Base-by-base conservation (phyloP, 2,113 vertebrate species). In the Dendropsophus ebraccatus region DNA sequence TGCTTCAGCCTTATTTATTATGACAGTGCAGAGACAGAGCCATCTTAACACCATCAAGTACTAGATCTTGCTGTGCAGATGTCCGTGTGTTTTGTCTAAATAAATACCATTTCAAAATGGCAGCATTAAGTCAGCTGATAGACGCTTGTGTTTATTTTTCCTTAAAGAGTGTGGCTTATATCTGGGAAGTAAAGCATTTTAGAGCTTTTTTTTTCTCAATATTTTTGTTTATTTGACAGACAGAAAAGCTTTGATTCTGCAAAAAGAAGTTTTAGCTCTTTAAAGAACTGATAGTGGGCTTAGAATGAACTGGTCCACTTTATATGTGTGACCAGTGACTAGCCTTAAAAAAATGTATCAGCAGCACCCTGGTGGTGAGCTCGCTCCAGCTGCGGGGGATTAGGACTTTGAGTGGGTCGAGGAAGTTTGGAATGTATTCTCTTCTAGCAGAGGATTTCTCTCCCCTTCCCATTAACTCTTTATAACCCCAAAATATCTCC, bases 311-410 rank as follows among this genome's bases (percentile, higher is more conserved):
- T 88, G 90, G 92, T 93, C 94, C 93, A 94, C 91, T 96, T 94
- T 95, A 96, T 95, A 95, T 95, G 95, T 96, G 96, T 96, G 95
- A 96, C 95, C 93, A 93, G 94, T 96, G 95, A 96, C 94, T 95
- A 95, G 95, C 95, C 95, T 95, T 95, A 96, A 95, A 97, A 96
- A 97, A 97, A 97, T 98, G 95, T 95, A 96, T 96, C 94, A 94
- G 93, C 95, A 93, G 95, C 95, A 94, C 93, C 94, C 94, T 93
- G 92, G 93, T 86, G 94, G 95, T 94, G 95, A 95, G 94, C 93
- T 92, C 92, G 92, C 94, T 96, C 95, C 97, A 99, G 97, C 97
- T 99, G 97, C 96, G 95, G 96, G 95, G 96, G 96, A 98, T 99
- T 99, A 98, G 89, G 92, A 94, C 96, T 96, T 93, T 95, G 95